Evolutionary conservation across 2,113 vertebrate species (phyloP).

Genomic region (Protobothrops flavoviridis): DNA sequence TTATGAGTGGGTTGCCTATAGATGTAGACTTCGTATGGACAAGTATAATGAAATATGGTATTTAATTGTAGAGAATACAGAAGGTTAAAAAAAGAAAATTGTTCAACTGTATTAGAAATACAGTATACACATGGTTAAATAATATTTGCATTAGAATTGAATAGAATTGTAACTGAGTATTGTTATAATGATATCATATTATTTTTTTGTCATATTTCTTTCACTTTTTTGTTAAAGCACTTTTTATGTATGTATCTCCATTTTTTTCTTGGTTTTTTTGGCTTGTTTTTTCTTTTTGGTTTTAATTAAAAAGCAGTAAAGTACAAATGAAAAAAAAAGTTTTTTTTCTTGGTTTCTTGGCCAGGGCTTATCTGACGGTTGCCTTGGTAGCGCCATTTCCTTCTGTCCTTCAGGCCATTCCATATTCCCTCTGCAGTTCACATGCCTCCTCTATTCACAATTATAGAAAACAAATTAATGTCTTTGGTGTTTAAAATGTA

Average conservation of each 20-base stretch:
- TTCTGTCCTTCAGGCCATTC: not conserved
- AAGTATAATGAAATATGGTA: not conserved
- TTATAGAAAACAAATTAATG: slow-evolving; percentile 6
- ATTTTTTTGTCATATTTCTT: not conserved
- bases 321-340: not conserved
- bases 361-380: not conserved
- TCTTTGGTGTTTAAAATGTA: slow-evolving; percentile 23
- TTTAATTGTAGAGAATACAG: not conserved
- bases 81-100: not conserved
- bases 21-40: not conserved
- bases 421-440: not conserved
- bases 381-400: not conserved
- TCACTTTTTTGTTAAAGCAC: not conserved
- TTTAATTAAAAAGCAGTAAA: not conserved
- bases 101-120: not conserved
- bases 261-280: not conserved
- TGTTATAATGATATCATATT: not conserved
- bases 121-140: not conserved
- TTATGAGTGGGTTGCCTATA: not conserved
- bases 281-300: not conserved
- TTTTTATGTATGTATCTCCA: not conserved
- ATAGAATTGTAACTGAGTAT: not conserved
- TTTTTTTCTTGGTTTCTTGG: not conserved
- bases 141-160: not conserved
- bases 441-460: not conserved